These are phyloP conservation scores for Euglossa dilemma DNA, from an alignment of 1,140 invertebrate genomes.

Conservation along the genomic window DNA sequence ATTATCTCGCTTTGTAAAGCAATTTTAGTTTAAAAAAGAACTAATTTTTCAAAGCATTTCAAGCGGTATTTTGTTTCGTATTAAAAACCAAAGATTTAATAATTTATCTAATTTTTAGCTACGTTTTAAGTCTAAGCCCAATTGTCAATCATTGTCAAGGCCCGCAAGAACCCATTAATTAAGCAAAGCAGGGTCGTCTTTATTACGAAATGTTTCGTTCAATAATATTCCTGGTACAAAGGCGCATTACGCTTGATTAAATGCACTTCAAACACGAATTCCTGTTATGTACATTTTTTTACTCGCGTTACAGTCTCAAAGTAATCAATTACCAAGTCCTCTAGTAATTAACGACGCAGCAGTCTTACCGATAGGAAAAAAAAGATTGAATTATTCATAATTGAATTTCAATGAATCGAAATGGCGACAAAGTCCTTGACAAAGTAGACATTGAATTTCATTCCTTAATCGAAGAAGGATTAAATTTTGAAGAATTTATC, in stretches of 20 bases:
- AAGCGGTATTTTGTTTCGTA: too few relatives aligned
- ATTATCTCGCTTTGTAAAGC: too few relatives aligned
- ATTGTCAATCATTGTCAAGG: background rate
- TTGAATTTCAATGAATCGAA: background rate
- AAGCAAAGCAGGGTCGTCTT: background rate
- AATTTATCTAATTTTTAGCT: background rate
- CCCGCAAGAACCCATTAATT: background rate
- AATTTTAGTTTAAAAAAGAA: too few relatives aligned
- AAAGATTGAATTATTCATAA: background rate
- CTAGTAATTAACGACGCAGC: background rate
- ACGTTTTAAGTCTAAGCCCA: too few relatives aligned
- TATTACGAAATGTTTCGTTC: background rate
- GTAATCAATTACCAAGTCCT: background rate
- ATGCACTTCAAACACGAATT: background rate
- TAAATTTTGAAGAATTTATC: too few relatives aligned
- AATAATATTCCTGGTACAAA: background rate
- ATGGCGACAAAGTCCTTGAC: too few relatives aligned
- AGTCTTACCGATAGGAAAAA: background rate
- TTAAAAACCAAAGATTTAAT: background rate
- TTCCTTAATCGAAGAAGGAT: background rate
- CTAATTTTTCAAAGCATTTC: background rate
- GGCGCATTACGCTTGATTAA: slow-evolving; percentile 14
- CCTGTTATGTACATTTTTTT: background rate
- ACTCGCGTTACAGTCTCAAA: background rate
- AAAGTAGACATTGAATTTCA: background rate